phyloP scores from a whole-genome alignment of 2,113 vertebrate species.

The Actenoides lindsayi region DNA sequence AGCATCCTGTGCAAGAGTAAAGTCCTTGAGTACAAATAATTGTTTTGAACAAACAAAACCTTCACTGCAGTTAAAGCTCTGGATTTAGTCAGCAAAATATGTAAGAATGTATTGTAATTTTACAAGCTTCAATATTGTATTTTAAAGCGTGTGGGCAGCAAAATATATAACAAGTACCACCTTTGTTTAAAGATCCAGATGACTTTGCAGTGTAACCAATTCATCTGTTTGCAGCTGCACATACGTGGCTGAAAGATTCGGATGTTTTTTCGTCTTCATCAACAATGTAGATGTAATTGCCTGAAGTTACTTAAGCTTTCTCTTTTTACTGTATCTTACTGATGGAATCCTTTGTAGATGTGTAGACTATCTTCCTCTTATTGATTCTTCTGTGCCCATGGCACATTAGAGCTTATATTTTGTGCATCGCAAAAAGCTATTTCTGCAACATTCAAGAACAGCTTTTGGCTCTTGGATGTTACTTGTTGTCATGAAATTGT shows the following conservation, averaged over 20 bases:
- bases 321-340: slow-evolving; percentile 27
- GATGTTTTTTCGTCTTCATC: slow-evolving; percentile 20
- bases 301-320: slow-evolving; percentile 61
- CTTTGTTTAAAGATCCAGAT: neutral
- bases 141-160: neutral
- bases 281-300: slow-evolving; percentile 34
- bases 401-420: slow-evolving; percentile 24
- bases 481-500: slow-evolving; percentile 27
- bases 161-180: neutral
- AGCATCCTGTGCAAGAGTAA: neutral
- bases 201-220: neutral
- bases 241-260: neutral
- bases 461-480: slow-evolving; percentile 27
- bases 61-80: neutral
- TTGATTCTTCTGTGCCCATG: slow-evolving; percentile 47
- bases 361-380: slow-evolving; percentile 22
- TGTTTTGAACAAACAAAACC: neutral
- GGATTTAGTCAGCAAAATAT: neutral
- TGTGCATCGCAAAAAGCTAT: slow-evolving; percentile 30
- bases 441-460: slow-evolving; percentile 2
- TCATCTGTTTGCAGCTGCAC: slow-evolving; percentile 8
- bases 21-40: neutral
- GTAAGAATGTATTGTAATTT: neutral
- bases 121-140: neutral
- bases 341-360: slow-evolving; percentile 47